Evolutionary conservation across 30 jellyfish, hydroid and myxozoan species (phyloP), one percentile per base, ranked within the genome.

Genomic region (Clytia hemisphaerica): DNA sequence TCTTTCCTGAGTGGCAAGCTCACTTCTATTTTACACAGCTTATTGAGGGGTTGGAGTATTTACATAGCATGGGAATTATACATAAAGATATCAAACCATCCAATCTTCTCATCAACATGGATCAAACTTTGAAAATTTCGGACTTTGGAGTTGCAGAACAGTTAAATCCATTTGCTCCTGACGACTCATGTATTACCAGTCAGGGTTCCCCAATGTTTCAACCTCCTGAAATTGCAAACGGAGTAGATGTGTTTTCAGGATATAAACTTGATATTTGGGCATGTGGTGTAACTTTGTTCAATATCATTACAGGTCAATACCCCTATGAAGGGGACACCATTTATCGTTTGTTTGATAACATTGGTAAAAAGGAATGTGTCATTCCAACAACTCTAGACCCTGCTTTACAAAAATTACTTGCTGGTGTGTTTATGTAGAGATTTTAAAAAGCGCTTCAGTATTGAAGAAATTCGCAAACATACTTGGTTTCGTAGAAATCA

Each of bases 101-200:
- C 7, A 88, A 88, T 55, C 53, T 88, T 53, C 80, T 88, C 4
- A 42, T 88, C 16, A 69, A 88, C 12, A 79, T 93, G 2, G 73
- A 79, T 65, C 89, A 88, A n/a, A 62, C 83, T 16, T 79, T 88
- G 61, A 88, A 88, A 67, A 88, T 88, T 30, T 88, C 94, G 7
- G 97, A 88, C 66, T 80, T 88, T 79, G 97, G 97, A 12, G 97
- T 88, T 88, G 94, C 97, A 35, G 97, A 88, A 88, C 94, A 88
- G 69, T 77, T 88, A 19, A 83, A 88, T 37, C 84, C 83, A 4
- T 88, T 88, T 88, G 93, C 93, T 32, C 62, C 75, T 10, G 93
- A 88, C 67, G 94, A 79, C 50, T 82, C 88, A 31, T 75, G 93
- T 72, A 73, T 73, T 45, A 76, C 94, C 30, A 88, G 97, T 51